phyloP scores from a whole-genome alignment of 2,888 invertebrate species.

The Orthonevra nobilis region DNA sequence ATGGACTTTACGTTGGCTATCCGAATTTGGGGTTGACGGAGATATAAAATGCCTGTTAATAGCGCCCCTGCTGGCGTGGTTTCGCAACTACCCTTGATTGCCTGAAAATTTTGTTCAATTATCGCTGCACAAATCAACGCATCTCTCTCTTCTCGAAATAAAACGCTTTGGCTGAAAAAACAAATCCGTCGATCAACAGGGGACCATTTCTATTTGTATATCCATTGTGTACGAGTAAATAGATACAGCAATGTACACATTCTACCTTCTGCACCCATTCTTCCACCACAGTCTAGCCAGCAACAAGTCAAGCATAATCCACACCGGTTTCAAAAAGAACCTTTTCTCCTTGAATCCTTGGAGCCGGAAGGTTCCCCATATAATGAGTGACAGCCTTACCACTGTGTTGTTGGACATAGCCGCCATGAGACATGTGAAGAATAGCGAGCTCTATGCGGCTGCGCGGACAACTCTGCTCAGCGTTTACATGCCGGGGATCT shows the following conservation, averaged over 20 bases:
- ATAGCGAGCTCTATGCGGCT: too few species aligned
- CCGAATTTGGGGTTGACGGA: not conserved
- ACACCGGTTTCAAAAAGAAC: not conserved
- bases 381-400: too few species aligned
- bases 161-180: slow-evolving; percentile 72
- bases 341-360: not conserved
- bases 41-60: not conserved
- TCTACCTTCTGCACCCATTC: not conserved
- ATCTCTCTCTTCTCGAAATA: slow-evolving; percentile 60
- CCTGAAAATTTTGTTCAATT: slow-evolving; percentile 53
- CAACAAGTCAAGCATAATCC: not conserved
- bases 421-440: too few species aligned
- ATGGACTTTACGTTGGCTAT: not conserved
- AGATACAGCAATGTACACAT: not conserved
- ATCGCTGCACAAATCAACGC: slow-evolving; percentile 36
- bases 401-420: too few species aligned
- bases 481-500: too few species aligned
- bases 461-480: too few species aligned
- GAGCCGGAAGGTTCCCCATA: too few species aligned
- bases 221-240: slow-evolving; percentile 67
- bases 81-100: not conserved
- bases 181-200: too few species aligned
- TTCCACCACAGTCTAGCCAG: not conserved
- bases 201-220: too few species aligned
- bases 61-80: not conserved